Evolutionary conservation across 53 echinoderm and acorn worm genomes (phyloP), one percentile per base, ranked within the genome.

Genomic region (Echinometra lucunter): DNA sequence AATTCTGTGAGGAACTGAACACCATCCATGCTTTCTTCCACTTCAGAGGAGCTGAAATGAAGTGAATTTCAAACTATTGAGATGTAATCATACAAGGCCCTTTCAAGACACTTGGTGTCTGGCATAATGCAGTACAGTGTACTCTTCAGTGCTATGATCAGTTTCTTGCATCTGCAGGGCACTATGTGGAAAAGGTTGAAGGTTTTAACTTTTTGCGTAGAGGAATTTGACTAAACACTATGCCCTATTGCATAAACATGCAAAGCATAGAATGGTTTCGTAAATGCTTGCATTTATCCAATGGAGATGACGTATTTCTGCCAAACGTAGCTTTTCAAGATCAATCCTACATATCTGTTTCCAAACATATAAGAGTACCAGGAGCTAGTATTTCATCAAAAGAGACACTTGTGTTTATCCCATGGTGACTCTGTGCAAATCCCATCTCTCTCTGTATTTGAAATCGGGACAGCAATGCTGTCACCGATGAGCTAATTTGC

Each of bases 341-440:
- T 10, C 28, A 28, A 2, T 49, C 19, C 30, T 49, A 49, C 45
- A 85, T 27, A 85, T 85, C 85, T 28, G n/a, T 49, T 85, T 85
- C 85, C 85, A 85, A 85, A 85, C 85, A 85, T 28, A 27, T 85
- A 47, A 85, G 85, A 28, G 13, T 27, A 25, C 30, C 45, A 85
- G 85, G 49, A 85, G 85, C 85, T 85, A 49, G n/a, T 85, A 45
- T 85, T 85, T 85, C 85, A 85, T 85, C 85, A 85, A 85, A 85
- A 85, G 12, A 85, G 85, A 45, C 53, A 85, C 85, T 85, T 85
- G 85, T 49, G 85, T 85, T 85, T 85, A 85, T 85, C 85, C 85
- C 85, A 13, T 85, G 21, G 28, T 85, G 49, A 30, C 6, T 85
- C 85, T 85, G 27, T 13, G 3, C 12, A 28, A 85, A 28, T 25